Evolutionary conservation across 2,797 vertebrate genomes (phyloP), one percentile per base, ranked within the genome.

Genomic region (Thunnus albacares): DNA sequence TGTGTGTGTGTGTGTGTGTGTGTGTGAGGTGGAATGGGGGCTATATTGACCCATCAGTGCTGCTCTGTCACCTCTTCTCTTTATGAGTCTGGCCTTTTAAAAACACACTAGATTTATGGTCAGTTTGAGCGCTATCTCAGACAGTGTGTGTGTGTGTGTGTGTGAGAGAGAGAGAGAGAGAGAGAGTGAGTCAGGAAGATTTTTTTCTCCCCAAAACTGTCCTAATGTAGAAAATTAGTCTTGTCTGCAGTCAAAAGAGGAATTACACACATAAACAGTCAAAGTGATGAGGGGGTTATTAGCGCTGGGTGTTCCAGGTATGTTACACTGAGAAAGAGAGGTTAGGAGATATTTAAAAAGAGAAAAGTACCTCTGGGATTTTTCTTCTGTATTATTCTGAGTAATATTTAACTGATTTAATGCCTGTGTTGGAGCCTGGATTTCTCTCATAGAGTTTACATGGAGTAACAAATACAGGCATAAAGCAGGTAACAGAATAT

Each of bases 31-130:
- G 52, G 77, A 69, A 85, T 47, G 65, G 81, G 51, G 80, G 74
- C 73, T 80, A 82, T 87, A 90, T 84, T 92, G 92, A 92, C 87
- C 90, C 90, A 94, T 92, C 92, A 92, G 84, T 90, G 79, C 85
- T 82, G 89, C 89, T 91, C 90, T 91, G 90, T 93, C 93, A 92
- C 90, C 88, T 88, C 86, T 89, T 84, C 90, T 81, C 84, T 94
- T 95, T 94, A 94, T 87, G 89, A 91, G 90, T 90, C 90, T 90
- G 86, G 89, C 85, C 84, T 82, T 89, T 93, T 89, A 89, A 92
- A 94, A 93, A 90, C 90, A 92, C 67, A 43, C 55, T 77, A 85
- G 90, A 95, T 95, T 96, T 94, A 96, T 90, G 89, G 92, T 85
- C 78, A 90, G 89, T 92, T 94, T 92, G 91, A 74, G 80, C 78